These are phyloP conservation scores for Phengaris alcon DNA, from an alignment of 2,888 invertebrate genomes.

Conservation along the genomic window DNA sequence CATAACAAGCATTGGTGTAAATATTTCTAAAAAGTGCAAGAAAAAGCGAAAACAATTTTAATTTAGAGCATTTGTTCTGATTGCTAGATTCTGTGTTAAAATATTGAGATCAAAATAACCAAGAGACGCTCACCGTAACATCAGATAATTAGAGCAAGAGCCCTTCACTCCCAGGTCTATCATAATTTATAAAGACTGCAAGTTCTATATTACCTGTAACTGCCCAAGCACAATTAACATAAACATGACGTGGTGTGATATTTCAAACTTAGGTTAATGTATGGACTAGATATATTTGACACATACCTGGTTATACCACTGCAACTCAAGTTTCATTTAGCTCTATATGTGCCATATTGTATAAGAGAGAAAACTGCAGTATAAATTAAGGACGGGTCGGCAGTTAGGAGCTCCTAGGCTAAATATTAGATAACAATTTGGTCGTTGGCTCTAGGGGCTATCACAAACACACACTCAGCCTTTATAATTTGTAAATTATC, in stretches of 20 bases:
- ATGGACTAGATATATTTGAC: no score
- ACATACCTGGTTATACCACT: no score
- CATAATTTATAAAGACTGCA: no score
- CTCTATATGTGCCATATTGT: background rate
- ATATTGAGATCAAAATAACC: conserved; percentile 13
- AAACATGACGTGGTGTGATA: no score
- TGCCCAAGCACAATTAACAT: no score
- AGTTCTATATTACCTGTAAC: no score
- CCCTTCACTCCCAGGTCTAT: background rate
- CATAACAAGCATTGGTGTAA: background rate
- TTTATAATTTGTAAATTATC: conserved; percentile 50
- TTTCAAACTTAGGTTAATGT: no score
- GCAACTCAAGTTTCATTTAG: no score
- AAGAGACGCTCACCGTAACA: background rate
- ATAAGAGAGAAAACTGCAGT: background rate
- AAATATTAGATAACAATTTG: conserved; percentile 3
- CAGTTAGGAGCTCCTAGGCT: background rate
- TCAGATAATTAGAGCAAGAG: background rate
- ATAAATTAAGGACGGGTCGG: background rate
- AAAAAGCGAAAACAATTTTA: background rate
- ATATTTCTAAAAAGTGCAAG: background rate
- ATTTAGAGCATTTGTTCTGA: background rate
- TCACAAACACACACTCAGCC: conserved; percentile 7
- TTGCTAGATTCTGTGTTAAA: background rate
- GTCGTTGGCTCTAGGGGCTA: conserved; percentile 12